These are phyloP conservation scores for Glaucidium brasilianum DNA, from an alignment of 2,113 vertebrate species.

Conservation along the genomic window DNA sequence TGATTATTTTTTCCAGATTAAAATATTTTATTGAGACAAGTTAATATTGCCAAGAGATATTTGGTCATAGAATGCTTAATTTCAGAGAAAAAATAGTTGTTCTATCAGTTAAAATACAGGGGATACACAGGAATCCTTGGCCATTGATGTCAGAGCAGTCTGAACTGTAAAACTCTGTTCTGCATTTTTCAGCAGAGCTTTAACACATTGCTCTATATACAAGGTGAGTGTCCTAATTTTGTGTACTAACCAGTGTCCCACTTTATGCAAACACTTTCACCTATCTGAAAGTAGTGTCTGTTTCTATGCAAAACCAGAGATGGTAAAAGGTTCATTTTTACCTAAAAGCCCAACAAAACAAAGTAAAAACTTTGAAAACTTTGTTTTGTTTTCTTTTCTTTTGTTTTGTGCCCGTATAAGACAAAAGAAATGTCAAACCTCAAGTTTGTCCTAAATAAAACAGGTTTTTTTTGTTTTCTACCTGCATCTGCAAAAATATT, in stretches of 20 bases:
- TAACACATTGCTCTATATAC: background rate
- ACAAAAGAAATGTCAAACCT: background rate
- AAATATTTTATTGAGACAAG: background rate
- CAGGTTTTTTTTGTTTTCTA: background rate
- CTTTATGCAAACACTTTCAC: background rate
- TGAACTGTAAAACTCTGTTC: background rate
- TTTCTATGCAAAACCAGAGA: background rate
- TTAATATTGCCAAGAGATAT: background rate
- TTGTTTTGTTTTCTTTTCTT: accelerated
- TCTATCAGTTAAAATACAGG: background rate
- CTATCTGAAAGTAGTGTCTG: background rate
- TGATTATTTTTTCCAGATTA: background rate
- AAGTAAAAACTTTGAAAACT: background rate
- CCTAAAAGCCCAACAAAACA: background rate
- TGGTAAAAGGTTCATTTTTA: background rate
- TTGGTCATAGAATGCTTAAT: background rate
- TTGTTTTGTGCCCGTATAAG: background rate
- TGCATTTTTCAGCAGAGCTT: background rate
- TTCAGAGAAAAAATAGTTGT: background rate
- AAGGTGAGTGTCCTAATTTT: background rate
- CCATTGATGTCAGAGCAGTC: background rate
- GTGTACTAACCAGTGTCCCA: background rate
- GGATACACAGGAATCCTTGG: background rate
- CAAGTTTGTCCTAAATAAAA: background rate
- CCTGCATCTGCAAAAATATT: background rate